These are phyloP conservation scores for Cantharis lateralis DNA, from an alignment of 2,888 invertebrate genomes.

Conservation along the genomic window DNA sequence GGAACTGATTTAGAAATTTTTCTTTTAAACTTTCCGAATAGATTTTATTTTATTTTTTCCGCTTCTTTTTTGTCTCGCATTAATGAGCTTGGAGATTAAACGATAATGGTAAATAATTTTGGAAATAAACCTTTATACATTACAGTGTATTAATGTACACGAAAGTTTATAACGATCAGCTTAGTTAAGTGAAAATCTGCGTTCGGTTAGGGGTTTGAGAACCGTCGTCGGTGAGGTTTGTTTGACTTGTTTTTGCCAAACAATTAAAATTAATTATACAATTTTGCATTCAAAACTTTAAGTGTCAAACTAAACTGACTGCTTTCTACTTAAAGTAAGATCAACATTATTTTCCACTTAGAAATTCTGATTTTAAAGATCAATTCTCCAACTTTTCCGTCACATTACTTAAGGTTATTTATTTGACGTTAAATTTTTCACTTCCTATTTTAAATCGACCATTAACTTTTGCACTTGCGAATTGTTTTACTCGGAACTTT, in stretches of 20 bases:
- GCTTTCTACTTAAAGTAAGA: constrained; percentile 27
- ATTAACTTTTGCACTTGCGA: constrained; percentile 30
- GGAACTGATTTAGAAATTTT: constrained; percentile 3
- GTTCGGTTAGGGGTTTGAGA: constrained; percentile 4
- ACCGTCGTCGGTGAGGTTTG: neutral
- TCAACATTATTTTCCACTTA: constrained; percentile 44
- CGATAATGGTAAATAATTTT: neutral
- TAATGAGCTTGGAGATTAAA: neutral
- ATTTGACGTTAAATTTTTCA: constrained; percentile 33
- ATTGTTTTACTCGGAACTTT: constrained; percentile 19
- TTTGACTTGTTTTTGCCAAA: constrained; percentile 19
- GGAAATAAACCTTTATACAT: neutral
- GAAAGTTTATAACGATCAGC: constrained; percentile 12
- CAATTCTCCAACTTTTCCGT: constrained; percentile 36
- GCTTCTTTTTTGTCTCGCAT: neutral
- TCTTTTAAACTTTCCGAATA: neutral
- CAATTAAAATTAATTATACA: constrained; percentile 24
- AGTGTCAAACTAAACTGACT: constrained; percentile 28
- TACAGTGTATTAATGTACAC: neutral
- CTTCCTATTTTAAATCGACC: constrained; percentile 28
- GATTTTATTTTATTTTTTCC: neutral
- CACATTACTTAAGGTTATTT: constrained; percentile 31
- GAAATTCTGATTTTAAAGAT: constrained; percentile 35
- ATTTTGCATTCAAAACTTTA: constrained; percentile 23
- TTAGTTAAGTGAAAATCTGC: constrained; percentile 21